These are phyloP conservation scores for Macrotus californicus DNA, from an alignment of 2,113 vertebrate species.

Conservation along the genomic window DNA sequence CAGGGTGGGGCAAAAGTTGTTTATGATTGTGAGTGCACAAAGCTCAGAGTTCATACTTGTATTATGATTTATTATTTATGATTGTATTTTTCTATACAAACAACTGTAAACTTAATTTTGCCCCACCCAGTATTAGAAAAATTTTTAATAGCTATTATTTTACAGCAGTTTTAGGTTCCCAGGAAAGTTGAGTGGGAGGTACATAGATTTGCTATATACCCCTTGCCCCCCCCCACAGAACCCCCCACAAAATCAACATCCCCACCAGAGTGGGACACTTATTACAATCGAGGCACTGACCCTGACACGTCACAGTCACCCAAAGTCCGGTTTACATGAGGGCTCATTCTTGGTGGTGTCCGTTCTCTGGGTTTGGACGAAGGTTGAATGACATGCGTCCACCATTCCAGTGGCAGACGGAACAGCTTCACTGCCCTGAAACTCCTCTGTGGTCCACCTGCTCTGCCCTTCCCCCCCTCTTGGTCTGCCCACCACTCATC, in stretches of 20 bases:
- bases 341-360: not conserved
- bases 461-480: fast-evolving
- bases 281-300: fast-evolving
- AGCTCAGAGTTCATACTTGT: not conserved
- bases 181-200: not conserved
- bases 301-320: fast-evolving
- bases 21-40: not conserved
- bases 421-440: not conserved
- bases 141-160: not conserved
- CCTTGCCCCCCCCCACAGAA: fast-evolving
- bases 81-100: not conserved
- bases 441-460: fast-evolving
- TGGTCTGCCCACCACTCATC: not conserved
- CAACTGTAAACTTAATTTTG: too few species aligned
- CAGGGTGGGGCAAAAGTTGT: not conserved
- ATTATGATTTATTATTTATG: not conserved
- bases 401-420: fast-evolving
- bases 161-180: not conserved
- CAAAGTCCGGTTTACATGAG: not conserved
- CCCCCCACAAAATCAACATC: fast-evolving
- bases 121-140: too few species aligned
- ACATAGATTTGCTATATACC: not conserved
- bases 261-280: not conserved
- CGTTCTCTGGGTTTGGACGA: not conserved
- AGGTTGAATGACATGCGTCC: fast-evolving